phyloP scores from a whole-genome alignment of 2,113 vertebrate genomes.

The Nycticryphes semicollaris region DNA sequence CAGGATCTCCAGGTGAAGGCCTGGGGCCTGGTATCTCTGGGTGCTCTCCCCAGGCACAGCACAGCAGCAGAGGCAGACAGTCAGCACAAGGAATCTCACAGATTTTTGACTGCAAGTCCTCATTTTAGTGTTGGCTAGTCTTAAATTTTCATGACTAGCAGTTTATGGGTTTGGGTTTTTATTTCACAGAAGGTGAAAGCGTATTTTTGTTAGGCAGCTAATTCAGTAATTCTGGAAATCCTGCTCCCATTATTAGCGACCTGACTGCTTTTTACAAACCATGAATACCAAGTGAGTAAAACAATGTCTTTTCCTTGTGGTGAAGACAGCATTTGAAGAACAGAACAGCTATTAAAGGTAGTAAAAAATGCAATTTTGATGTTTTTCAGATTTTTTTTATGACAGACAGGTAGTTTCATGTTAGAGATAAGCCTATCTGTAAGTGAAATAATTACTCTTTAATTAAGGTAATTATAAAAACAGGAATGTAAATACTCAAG shows the following conservation, averaged over 20 bases:
- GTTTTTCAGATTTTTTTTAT: constrained; percentile 68
- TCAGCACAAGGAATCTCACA: background rate
- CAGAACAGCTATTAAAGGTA: constrained; percentile 62
- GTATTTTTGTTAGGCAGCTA: background rate
- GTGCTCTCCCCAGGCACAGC: background rate
- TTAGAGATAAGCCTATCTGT: constrained; percentile 74
- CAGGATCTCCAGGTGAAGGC: background rate
- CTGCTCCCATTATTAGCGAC: constrained; percentile 2
- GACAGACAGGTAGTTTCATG: constrained; percentile 80
- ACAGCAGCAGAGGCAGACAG: background rate
- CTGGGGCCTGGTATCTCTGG: background rate
- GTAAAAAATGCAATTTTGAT: constrained; percentile 64
- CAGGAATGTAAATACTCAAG: constrained; percentile 79
- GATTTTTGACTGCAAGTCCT: background rate
- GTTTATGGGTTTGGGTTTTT: background rate
- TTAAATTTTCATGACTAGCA: background rate
- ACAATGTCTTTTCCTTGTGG: constrained; percentile 59
- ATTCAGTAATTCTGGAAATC: background rate
- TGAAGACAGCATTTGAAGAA: constrained; percentile 61
- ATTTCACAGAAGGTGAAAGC: background rate
- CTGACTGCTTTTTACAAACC: background rate
- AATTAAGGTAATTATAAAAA: constrained; percentile 82
- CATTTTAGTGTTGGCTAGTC: background rate
- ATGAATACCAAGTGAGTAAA: constrained; percentile 14
- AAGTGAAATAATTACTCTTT: constrained; percentile 77